Evolutionary conservation across 2,113 vertebrate genomes (phyloP).

Genomic region (Brienomyrus brachyistius): DNA sequence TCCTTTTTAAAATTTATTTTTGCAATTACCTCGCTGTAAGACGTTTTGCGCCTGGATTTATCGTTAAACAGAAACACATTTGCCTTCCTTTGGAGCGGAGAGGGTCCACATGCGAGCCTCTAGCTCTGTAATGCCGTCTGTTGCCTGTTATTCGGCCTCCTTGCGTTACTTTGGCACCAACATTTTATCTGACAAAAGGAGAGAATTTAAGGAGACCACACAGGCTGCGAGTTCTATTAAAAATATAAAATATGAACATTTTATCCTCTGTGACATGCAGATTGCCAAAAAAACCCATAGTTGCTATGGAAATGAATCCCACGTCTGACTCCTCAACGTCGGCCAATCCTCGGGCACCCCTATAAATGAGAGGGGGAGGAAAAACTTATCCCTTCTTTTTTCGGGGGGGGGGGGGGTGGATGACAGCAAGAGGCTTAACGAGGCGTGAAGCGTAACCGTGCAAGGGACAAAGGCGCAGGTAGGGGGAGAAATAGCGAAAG

Average conservation of each 20-base stretch:
- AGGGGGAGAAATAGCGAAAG: slow-evolving; percentile 32
- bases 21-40: slow-evolving; percentile 22
- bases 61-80: slow-evolving; percentile 39
- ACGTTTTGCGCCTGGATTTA: slow-evolving; percentile 23
- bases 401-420: slow-evolving; percentile 49
- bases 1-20: slow-evolving; percentile 28
- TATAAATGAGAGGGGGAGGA: slow-evolving; percentile 45
- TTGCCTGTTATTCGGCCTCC: slow-evolving; percentile 10
- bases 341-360: slow-evolving; percentile 53
- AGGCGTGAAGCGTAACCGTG: slow-evolving; percentile 61
- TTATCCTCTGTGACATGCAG: slow-evolving; percentile 35
- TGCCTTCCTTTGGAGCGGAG: slow-evolving; percentile 39
- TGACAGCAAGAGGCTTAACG: slow-evolving; percentile 49
- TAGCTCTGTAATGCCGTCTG: slow-evolving; percentile 43
- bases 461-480: slow-evolving; percentile 55
- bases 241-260: slow-evolving; percentile 41
- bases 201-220: slow-evolving; percentile 46
- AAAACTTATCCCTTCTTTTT: slow-evolving; percentile 46
- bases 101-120: slow-evolving; percentile 50
- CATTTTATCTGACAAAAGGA: slow-evolving; percentile 29
- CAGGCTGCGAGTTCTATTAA: slow-evolving; percentile 41
- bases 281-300: slow-evolving; percentile 30
- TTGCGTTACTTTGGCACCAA: slow-evolving; percentile 20
- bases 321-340: slow-evolving; percentile 42
- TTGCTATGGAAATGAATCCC: slow-evolving; percentile 46